Evolutionary conservation across 2,888 invertebrate genomes (phyloP).

Genomic region (Teinopalpus imperialis): DNA sequence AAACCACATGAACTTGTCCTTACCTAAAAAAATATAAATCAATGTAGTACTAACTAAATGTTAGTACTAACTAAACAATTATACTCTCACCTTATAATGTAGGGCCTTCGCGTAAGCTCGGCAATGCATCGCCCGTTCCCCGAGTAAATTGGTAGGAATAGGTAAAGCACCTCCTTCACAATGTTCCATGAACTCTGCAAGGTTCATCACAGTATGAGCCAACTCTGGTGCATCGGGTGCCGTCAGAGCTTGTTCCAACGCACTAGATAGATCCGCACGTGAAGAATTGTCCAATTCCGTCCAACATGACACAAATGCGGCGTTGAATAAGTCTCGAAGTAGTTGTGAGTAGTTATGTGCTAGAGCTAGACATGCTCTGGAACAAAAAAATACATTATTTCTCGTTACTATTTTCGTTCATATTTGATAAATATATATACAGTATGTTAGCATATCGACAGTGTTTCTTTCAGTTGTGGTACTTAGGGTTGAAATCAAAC

Average conservation of each 20-base stretch:
- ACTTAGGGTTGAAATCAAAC: too few species aligned
- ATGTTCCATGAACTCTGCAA: slow-evolving; percentile 99
- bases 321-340: slow-evolving; percentile 98
- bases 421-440: too few species aligned
- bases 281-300: slow-evolving; percentile 92
- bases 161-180: slow-evolving; percentile 98
- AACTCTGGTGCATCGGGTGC: slow-evolving; percentile 97
- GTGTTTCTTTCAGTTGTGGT: too few species aligned
- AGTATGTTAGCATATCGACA: too few species aligned
- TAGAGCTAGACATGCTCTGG: slow-evolving; percentile 93
- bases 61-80: too few species aligned
- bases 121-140: slow-evolving; percentile 97
- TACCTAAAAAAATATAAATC: too few species aligned
- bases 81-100: slow-evolving; percentile 83
- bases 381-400: too few species aligned
- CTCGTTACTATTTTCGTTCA: too few species aligned
- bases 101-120: slow-evolving; percentile 86
- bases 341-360: slow-evolving; percentile 97
- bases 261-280: slow-evolving; percentile 92
- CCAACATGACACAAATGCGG: slow-evolving; percentile 99
- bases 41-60: too few species aligned
- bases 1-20: too few species aligned
- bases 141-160: slow-evolving; percentile 92
- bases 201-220: slow-evolving; percentile 96
- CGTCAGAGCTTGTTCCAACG: slow-evolving; percentile 93